Evolutionary conservation across 2,797 vertebrate genomes (phyloP).

Genomic region (Okamejei kenojei): DNA sequence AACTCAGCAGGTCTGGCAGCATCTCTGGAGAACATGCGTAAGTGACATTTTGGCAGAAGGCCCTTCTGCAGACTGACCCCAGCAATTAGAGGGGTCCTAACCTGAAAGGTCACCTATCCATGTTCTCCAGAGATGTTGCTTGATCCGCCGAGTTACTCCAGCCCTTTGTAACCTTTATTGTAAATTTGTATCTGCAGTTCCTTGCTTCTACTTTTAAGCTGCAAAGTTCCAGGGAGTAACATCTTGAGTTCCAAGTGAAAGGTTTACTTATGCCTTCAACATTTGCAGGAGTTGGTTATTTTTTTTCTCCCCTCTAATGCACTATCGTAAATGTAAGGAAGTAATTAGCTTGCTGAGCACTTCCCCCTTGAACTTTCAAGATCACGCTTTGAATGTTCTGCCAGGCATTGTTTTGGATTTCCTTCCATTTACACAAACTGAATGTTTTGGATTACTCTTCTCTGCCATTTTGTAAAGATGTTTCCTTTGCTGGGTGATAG

Average conservation of each 20-base stretch:
- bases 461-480: background rate
- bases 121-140: too few relatives aligned
- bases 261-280: background rate
- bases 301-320: background rate
- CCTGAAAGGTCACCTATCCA: too few relatives aligned
- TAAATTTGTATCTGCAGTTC: too few relatives aligned
- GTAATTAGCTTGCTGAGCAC: background rate
- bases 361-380: background rate
- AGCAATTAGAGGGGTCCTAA: too few relatives aligned
- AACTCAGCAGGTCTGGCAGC: background rate
- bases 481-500: background rate
- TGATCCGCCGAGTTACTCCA: too few relatives aligned
- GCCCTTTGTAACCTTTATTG: too few relatives aligned
- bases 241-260: background rate
- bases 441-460: background rate
- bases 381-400: background rate
- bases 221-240: background rate
- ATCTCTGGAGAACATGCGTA: too few relatives aligned
- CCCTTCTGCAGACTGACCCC: too few relatives aligned
- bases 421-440: background rate
- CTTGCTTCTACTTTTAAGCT: background rate
- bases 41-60: too few relatives aligned
- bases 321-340: background rate
- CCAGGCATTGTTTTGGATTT: slow-evolving; percentile 17
- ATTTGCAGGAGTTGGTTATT: background rate